Evolutionary conservation across 2,888 invertebrate species (phyloP), one percentile per base, ranked within the genome.

Genomic region (Troilus luridus): DNA sequence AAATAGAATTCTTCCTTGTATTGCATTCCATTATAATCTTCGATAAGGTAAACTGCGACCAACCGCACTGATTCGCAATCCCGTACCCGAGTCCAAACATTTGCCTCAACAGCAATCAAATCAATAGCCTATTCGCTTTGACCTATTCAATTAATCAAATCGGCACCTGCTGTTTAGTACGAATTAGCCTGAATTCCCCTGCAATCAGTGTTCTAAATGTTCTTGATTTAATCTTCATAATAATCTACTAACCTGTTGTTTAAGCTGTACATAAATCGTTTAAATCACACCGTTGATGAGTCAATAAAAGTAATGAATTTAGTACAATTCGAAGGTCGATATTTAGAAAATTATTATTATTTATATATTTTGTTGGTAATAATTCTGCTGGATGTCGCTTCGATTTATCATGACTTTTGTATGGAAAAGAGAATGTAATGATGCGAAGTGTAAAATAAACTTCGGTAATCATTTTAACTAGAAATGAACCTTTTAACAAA

Each of bases 121-220:
- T 77, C 27, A 77, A 77, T 27, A 77, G 27, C 72, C 72, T 77
- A 77, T 77, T 77, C 27, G 72, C 17, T 77, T 41, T 77, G 41
- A 77, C 27, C 72, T 41, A 77, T 27, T 77, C 72, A 77, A 77
- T 77, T 77, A 77, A 77, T 77, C 72, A 27, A 77, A 77, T 19
- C 41, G 14, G 41, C 17, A 19, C 24, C 14, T 27, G 67, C 24
- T 67, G 24, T 24, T 67, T 67, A 67, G 14, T 27, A 5, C 67
- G 14, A 41, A 41, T 41, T 19, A 41, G 17, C 17, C 17, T 17
- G 7, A 77, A 77, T 27, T 27, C 21, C 24, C 27, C 11, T 72
- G 6, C 27, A 72, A 27, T 72, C 72, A 77, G 41, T 17, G 17
- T 17, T 17, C 14, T 19, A 67, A 24, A 27, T 11, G n/a, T 24